phyloP scores from a whole-genome alignment of 2,113 vertebrate species.

The Sander vitreus region DNA sequence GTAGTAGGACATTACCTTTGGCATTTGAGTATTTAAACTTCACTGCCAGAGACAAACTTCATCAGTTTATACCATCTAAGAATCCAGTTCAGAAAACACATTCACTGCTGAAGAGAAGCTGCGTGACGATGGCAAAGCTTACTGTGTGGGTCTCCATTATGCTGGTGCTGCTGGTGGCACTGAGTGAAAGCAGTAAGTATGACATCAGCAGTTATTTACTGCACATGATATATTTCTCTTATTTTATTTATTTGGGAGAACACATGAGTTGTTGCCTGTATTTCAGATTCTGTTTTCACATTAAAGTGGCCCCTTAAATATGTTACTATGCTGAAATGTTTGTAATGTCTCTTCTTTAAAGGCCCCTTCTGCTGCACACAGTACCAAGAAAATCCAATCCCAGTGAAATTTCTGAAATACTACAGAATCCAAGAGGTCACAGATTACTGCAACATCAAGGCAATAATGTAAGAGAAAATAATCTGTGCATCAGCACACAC shows the following conservation, averaged over 20 bases:
- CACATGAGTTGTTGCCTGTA: background rate
- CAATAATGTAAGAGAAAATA: constrained; percentile 68
- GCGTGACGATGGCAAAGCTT: constrained; percentile 59
- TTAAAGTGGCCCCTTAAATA: background rate
- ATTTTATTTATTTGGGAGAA: background rate
- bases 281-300: background rate
- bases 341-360: constrained; percentile 31
- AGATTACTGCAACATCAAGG: constrained; percentile 62
- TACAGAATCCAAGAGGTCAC: constrained; percentile 41
- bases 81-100: constrained; percentile 17
- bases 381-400: constrained; percentile 18
- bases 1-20: background rate
- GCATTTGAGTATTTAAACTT: constrained; percentile 52
- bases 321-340: background rate
- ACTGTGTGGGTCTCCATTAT: constrained; percentile 43
- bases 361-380: constrained; percentile 70
- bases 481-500: background rate
- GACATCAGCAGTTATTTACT: background rate
- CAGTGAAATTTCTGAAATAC: constrained; percentile 19
- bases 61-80: background rate
- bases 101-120: constrained; percentile 15
- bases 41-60: background rate
- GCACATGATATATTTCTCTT: background rate
- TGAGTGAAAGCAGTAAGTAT: constrained; percentile 71
- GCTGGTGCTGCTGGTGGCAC: constrained; percentile 51